phyloP scores from a whole-genome alignment of 2,888 invertebrate genomes.

The Ophion obscuratus region DNA sequence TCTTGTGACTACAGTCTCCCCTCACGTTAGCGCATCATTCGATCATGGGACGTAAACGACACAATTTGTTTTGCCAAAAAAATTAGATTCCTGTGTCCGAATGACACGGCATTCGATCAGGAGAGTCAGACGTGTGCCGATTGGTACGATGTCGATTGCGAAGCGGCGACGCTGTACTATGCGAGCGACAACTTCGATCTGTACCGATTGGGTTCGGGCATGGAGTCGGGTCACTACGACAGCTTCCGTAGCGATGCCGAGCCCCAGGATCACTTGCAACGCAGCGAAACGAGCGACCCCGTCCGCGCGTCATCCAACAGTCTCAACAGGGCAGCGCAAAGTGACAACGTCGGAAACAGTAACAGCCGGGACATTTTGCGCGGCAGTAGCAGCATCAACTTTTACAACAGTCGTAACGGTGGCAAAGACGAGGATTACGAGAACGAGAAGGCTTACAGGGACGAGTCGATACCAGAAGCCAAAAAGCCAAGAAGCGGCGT shows the following conservation, averaged over 20 bases:
- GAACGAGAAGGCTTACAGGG: constrained; percentile 85
- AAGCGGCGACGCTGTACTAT: constrained; percentile 91
- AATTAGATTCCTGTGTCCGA: constrained; percentile 92
- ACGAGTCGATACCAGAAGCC: constrained; percentile 83
- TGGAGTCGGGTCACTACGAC: constrained; percentile 81
- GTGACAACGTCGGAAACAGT: constrained; percentile 78
- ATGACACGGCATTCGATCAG: constrained; percentile 95
- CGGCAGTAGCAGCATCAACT: constrained; percentile 78
- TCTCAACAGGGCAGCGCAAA: constrained; percentile 76
- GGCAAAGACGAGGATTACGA: constrained; percentile 85
- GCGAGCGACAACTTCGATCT: constrained; percentile 94
- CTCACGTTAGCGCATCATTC: too few species aligned
- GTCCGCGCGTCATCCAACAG: constrained; percentile 80
- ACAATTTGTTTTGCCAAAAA: not conserved
- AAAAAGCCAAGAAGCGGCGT: constrained; percentile 76
- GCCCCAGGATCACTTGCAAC: constrained; percentile 81
- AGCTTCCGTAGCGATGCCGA: constrained; percentile 81
- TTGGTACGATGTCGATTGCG: constrained; percentile 96
- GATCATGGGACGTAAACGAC: not conserved
- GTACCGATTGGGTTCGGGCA: constrained; percentile 92
- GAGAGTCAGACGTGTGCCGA: constrained; percentile 96
- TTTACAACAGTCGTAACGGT: constrained; percentile 81
- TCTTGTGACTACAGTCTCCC: too few species aligned
- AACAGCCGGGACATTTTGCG: constrained; percentile 73
- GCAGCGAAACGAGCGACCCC: constrained; percentile 84